These are phyloP conservation scores for Leptinotarsa juncta DNA, from an alignment of 2,888 invertebrate genomes.

Conservation along the genomic window DNA sequence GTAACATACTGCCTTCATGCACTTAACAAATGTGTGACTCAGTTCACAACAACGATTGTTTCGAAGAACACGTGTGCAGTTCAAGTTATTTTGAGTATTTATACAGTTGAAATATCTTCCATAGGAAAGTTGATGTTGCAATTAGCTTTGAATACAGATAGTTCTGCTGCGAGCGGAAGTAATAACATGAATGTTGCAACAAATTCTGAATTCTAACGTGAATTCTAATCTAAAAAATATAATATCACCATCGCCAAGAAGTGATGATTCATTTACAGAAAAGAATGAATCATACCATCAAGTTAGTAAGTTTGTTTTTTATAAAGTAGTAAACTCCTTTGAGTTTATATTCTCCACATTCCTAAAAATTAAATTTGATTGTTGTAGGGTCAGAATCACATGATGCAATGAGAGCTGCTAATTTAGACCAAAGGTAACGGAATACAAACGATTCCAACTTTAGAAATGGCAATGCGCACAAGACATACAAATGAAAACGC, in stretches of 20 bases:
- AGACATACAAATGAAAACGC: not conserved
- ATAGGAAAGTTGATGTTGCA: constrained; percentile 26
- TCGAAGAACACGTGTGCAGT: no score
- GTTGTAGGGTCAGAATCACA: not conserved
- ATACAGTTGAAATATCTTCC: constrained; percentile 23
- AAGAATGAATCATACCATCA: not conserved
- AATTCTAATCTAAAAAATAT: constrained; percentile 1
- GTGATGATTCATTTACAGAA: not conserved
- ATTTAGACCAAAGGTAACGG: not conserved
- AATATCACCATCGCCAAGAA: not conserved
- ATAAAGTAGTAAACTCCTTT: constrained; percentile 6
- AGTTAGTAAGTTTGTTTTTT: not conserved
- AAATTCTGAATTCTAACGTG: constrained; percentile 6
- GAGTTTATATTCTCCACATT: not conserved
- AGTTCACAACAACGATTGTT: no score
- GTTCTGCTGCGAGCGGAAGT: constrained; percentile 18
- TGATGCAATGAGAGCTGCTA: not conserved
- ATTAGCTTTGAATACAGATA: constrained; percentile 24
- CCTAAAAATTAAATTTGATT: not conserved
- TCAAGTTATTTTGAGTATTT: not conserved
- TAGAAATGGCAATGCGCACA: not conserved
- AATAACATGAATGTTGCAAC: constrained; percentile 8
- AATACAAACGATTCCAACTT: constrained; percentile 3
- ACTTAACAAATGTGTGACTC: no score
- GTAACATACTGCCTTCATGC: no score